These are phyloP conservation scores for Otolemur crassicaudatus DNA, from an alignment of 2,797 vertebrate genomes.

Conservation along the genomic window DNA sequence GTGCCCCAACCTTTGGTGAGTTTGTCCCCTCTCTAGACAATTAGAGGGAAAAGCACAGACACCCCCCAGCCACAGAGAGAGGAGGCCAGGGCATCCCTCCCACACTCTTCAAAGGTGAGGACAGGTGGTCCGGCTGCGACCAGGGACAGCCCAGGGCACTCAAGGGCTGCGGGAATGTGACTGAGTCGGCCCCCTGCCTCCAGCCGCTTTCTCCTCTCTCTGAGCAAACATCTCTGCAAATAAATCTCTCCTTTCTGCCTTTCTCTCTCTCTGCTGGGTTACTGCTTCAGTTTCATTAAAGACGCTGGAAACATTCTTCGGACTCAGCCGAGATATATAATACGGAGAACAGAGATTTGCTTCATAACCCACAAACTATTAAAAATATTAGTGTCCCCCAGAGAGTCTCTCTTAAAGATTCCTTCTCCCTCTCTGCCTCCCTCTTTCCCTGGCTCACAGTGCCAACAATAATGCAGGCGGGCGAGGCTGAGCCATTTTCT, in stretches of 20 bases:
- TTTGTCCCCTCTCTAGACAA: conserved; percentile 44
- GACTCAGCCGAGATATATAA: conserved; percentile 88
- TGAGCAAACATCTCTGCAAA: conserved; percentile 85
- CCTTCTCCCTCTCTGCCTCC: conserved; percentile 86
- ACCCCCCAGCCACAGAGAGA: not conserved
- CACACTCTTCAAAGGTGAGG: conserved; percentile 67
- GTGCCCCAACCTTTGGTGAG: conserved; percentile 29
- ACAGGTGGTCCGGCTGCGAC: conserved; percentile 60
- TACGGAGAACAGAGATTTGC: conserved; percentile 90
- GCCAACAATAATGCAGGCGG: conserved; percentile 88
- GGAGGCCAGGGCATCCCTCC: not conserved
- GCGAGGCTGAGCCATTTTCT: conserved; percentile 83
- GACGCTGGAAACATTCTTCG: conserved; percentile 88
- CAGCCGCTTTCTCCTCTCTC: conserved; percentile 81
- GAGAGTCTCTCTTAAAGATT: conserved; percentile 89
- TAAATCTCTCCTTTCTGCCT: conserved; percentile 85
- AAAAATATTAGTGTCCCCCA: conserved; percentile 90
- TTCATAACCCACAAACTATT: conserved; percentile 91
- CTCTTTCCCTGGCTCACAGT: conserved; percentile 81
- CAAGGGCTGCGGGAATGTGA: not conserved
- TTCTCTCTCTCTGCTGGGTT: conserved; percentile 85
- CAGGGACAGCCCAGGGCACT: conserved; percentile 3
- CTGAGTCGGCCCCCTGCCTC: conserved; percentile 61
- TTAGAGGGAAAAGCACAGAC: conserved; percentile 50
- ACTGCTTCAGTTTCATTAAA: conserved; percentile 90